A percentile compares a stretch with the other conserved stretches of the same genome.
These are phyloP conservation scores for Saxicola maurus DNA, from an alignment of 2,797 vertebrate genomes.

Conservation along the genomic window DNA sequence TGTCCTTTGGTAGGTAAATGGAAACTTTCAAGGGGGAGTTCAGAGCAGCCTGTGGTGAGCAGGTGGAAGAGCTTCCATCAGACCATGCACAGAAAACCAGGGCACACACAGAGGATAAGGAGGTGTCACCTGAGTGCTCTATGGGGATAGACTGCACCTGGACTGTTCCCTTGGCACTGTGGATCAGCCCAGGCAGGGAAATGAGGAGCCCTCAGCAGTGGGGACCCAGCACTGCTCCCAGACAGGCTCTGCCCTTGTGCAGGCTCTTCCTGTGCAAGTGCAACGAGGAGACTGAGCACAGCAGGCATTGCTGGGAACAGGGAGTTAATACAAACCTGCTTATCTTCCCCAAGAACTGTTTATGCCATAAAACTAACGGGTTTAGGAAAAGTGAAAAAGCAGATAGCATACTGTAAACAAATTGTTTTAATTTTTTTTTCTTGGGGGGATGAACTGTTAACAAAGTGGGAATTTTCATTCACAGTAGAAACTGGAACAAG, in stretches of 20 bases:
- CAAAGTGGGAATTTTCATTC: not conserved
- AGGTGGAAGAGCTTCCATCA: not conserved
- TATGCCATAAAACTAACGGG: not conserved
- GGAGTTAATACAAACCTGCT: not conserved
- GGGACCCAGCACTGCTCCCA: not conserved
- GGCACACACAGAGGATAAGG: not conserved
- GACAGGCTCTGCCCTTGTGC: not conserved
- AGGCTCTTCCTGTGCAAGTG: rapidly evolving
- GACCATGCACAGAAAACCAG: not conserved
- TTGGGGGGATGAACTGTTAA: not conserved
- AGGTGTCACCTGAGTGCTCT: not conserved
- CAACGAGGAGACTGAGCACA: not conserved
- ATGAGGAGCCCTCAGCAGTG: not conserved
- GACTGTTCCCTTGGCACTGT: not conserved
- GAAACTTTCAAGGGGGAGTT: not conserved
- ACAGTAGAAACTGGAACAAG: not conserved
- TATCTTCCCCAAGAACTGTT: not conserved
- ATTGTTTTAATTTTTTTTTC: not conserved
- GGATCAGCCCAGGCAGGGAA: not conserved
- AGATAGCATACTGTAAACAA: not conserved
- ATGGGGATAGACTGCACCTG: rapidly evolving
- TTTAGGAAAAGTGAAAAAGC: constrained; percentile 6
- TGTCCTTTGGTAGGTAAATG: not conserved
- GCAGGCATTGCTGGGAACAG: not conserved
- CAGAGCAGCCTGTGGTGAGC: not conserved